Evolutionary conservation across 2,888 invertebrate genomes (phyloP).

Genomic region (Euzetes globulus): DNA sequence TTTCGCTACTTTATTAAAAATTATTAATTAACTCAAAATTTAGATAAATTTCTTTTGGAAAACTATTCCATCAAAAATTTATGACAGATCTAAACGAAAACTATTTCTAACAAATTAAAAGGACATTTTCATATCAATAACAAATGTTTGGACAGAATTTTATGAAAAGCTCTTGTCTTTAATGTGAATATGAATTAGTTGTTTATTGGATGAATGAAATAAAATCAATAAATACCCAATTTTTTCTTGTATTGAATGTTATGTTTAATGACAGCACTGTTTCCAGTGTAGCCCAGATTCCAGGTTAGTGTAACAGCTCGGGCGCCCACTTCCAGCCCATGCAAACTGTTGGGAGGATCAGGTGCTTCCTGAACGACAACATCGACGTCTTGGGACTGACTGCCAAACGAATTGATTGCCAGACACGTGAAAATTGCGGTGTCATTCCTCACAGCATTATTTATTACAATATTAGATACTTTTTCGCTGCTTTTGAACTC

Average conservation of each 20-base stretch:
- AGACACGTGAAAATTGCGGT: slow-evolving; percentile 31
- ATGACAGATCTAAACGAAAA: too few species aligned
- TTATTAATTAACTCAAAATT: too few species aligned
- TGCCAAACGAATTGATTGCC: slow-evolving; percentile 34
- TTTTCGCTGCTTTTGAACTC: slow-evolving; percentile 40
- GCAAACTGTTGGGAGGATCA: slow-evolving; percentile 45
- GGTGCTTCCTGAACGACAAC: slow-evolving; percentile 44
- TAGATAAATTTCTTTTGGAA: too few species aligned
- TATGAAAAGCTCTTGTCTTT: too few species aligned
- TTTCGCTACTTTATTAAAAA: too few species aligned
- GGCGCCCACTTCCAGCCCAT: slow-evolving; percentile 44
- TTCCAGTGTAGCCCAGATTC: slow-evolving; percentile 47
- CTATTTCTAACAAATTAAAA: too few species aligned
- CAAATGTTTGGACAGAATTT: too few species aligned
- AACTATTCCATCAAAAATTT: too few species aligned
- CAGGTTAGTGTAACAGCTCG: slow-evolving; percentile 45
- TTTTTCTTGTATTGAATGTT: slow-evolving; percentile 45
- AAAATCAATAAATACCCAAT: slow-evolving; percentile 37
- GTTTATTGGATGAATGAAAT: neutral
- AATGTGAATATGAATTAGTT: too few species aligned
- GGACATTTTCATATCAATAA: too few species aligned
- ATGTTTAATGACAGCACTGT: slow-evolving; percentile 46
- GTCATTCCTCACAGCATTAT: slow-evolving; percentile 29
- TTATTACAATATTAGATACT: slow-evolving; percentile 30
- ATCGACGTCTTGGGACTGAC: slow-evolving; percentile 9